Base-by-base conservation (phyloP, 1,140 invertebrate species). In the Choristoneura fumiferana region DNA sequence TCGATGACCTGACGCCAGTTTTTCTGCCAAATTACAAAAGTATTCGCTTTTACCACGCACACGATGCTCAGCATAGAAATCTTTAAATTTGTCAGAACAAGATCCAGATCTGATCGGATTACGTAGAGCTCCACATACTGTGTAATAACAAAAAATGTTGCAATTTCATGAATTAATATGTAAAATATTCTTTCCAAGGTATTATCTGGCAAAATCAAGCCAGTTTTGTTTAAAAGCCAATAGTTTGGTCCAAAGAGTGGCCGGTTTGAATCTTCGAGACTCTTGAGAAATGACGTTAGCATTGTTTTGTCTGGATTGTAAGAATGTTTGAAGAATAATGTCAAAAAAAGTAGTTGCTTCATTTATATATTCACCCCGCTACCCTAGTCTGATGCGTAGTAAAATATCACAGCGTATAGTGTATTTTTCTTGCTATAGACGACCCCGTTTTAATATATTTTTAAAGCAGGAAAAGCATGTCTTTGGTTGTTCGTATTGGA, bases 21-120 rank as follows among this genome's bases (percentile, higher is more conserved):
- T 0, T 53, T 35, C 64, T 84, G 82, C 77, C 79, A 86, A 9
- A 83, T 65, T 4, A 81, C 14, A 53, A 80, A 86, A 0, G 74
- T 76, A 38, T 81, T 76, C 0, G 67, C 65, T 60, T 88, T 88
- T 0, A 81, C 63, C 8, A 76, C 43, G 39, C 79, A 83, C 14
- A 88, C 72, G n/a, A 76, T 71, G 60, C 85, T 86, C 8, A 85
- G 52, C 76, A 88, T 82, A 4, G 83, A 81, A 57, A 85, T 84
- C 56, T 73, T 86, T 8, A 88, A 58, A 60, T 88, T 88, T 4
- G 72, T 79, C 10, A 84, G 49, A 0, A 86, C 74, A 0, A 72
- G 64, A 59, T 84, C 73, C 49, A 84, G 61, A 52, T 88, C 63
- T 1, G 78, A 78, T 64, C 76, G 63, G 39, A 80, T 84, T 8